These are phyloP conservation scores for Phengaris alcon DNA, from an alignment of 2,888 invertebrate species.

Conservation along the genomic window DNA sequence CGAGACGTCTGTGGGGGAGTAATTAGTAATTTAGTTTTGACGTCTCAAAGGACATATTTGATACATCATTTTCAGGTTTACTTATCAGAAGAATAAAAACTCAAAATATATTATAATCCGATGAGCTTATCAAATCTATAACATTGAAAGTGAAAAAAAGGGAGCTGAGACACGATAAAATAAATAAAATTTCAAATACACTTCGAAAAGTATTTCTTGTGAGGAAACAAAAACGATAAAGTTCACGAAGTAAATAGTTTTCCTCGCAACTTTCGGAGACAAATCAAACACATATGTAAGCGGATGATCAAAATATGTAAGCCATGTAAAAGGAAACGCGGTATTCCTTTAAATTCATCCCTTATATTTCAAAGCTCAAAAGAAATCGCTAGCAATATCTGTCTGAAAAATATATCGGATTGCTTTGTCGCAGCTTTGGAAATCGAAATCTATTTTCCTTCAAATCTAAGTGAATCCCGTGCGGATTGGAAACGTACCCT, in stretches of 20 bases:
- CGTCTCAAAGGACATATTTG: too few species aligned
- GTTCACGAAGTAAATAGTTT: slow-evolving; percentile 14
- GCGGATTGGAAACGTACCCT: slow-evolving; percentile 80
- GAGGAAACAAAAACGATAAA: slow-evolving; percentile 18
- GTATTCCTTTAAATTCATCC: slow-evolving; percentile 69
- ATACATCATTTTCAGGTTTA: too few species aligned
- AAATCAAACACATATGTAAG: slow-evolving; percentile 25
- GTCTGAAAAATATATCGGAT: slow-evolving; percentile 80
- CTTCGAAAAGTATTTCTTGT: slow-evolving; percentile 11
- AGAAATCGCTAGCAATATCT: slow-evolving; percentile 80
- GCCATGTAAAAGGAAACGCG: slow-evolving; percentile 52
- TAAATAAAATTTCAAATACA: slow-evolving; percentile 16
- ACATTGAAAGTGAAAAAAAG: background rate
- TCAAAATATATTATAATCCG: background rate
- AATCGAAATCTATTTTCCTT: slow-evolving; percentile 80
- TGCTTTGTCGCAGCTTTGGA: slow-evolving; percentile 80
- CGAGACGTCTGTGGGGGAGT: too few species aligned
- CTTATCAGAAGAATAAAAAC: background rate
- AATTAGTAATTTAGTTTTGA: too few species aligned
- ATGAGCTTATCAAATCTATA: background rate
- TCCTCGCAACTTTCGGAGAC: slow-evolving; percentile 1
- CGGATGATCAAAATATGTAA: slow-evolving; percentile 32
- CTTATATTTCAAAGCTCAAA: slow-evolving; percentile 80
- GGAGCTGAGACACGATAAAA: background rate
- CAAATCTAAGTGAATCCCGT: slow-evolving; percentile 80